phyloP scores from a whole-genome alignment of 2,113 vertebrate genomes.

The Clarias magur region DNA sequence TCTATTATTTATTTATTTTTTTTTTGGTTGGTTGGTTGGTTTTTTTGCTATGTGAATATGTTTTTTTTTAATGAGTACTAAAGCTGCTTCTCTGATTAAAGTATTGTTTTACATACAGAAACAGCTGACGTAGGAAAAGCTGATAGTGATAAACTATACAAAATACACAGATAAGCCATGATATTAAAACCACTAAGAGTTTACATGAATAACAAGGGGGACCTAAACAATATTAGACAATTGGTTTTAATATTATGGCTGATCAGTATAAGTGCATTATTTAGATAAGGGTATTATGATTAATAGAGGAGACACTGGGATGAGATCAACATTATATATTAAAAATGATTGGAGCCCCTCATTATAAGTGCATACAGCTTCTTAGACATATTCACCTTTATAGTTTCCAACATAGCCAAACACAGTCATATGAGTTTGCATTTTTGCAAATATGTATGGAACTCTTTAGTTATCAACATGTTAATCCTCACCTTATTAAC shows the following conservation, averaged over 20 bases:
- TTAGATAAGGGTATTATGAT: background rate
- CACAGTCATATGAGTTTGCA: background rate
- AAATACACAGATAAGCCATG: background rate
- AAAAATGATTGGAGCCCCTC: background rate
- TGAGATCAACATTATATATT: constrained; percentile 10
- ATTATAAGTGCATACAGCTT: background rate
- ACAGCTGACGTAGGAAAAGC: background rate
- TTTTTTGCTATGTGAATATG: background rate
- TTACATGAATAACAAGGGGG: too few relatives aligned
- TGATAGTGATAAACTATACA: background rate
- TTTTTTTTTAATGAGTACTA: background rate
- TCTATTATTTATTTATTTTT: background rate
- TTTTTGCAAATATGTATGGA: background rate
- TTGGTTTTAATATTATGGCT: too few relatives aligned
- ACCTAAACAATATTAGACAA: too few relatives aligned
- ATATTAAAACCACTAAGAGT: too few relatives aligned
- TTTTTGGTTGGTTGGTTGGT: background rate
- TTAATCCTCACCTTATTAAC: too few relatives aligned
- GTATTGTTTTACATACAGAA: background rate
- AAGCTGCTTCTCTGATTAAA: background rate
- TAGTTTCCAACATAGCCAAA: background rate
- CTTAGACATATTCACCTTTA: background rate
- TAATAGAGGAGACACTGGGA: background rate
- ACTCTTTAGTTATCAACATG: background rate
- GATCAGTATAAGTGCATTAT: background rate